Conservation (phyloP, 64 coral and sea anemone species). For the Catalaphyllia jardinei region DNA sequence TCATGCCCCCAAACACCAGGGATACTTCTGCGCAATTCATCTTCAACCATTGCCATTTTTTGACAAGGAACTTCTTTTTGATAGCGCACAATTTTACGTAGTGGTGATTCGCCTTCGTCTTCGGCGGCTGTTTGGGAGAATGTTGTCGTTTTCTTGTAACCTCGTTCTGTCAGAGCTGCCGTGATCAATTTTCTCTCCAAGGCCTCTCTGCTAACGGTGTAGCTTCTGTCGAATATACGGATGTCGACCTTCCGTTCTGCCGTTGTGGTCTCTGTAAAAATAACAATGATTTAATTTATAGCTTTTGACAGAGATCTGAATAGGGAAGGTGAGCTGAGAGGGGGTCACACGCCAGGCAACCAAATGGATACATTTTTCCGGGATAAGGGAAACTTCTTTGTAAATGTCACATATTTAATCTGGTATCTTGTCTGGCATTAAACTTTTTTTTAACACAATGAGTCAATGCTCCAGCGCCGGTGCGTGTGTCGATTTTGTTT, state of each 20-base stretch:
- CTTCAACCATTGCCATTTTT: constrained; percentile 18
- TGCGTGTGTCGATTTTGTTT: no score
- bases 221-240: constrained; percentile 9
- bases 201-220: constrained; percentile 4
- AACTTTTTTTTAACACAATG: no score
- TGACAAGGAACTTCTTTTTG: constrained; percentile 39
- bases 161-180: background rate
- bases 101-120: background rate
- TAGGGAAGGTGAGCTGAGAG: background rate
- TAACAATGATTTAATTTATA: background rate
- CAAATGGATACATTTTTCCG: no score
- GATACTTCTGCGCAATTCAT: constrained; percentile 29
- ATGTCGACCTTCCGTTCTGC: constrained; percentile 22
- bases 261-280: background rate
- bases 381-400: no score
- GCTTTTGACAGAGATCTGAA: background rate
- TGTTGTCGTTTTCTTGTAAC: background rate
- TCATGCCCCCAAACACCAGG: constrained; percentile 30
- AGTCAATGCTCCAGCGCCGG: no score
- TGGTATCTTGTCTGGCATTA: no score
- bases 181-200: background rate
- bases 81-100: background rate
- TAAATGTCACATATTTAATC: no score
- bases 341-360: background rate
- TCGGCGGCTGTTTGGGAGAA: background rate